phyloP scores from a whole-genome alignment of 2,797 vertebrate species.

The Labroides dimidiatus region DNA sequence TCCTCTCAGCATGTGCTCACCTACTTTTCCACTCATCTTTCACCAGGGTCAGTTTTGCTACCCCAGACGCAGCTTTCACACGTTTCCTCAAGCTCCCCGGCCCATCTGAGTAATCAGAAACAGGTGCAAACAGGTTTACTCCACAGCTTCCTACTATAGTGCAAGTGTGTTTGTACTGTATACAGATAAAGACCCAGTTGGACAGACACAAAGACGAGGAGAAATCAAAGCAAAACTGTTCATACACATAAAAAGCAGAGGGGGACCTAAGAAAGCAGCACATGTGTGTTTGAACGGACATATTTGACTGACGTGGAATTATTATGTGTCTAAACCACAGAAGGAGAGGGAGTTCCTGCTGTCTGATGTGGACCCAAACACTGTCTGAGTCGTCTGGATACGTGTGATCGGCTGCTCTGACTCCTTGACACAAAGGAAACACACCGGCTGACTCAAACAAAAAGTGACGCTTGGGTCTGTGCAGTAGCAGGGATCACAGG shows the following conservation, averaged over 20 bases:
- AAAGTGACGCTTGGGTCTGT: constrained; percentile 45
- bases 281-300: constrained; percentile 56
- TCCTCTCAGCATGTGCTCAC: constrained; percentile 36
- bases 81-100: constrained; percentile 71
- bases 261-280: constrained; percentile 32
- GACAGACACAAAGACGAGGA: constrained; percentile 23
- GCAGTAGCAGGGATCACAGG: constrained; percentile 66
- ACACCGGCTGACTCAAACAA: constrained; percentile 45
- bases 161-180: constrained; percentile 27
- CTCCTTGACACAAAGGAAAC: constrained; percentile 34
- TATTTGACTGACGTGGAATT: constrained; percentile 66
- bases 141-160: constrained; percentile 37
- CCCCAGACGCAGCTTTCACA: constrained; percentile 72
- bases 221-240: constrained; percentile 31
- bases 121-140: constrained; percentile 65
- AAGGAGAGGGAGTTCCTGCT: constrained; percentile 48
- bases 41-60: constrained; percentile 71
- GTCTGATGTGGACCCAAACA: constrained; percentile 68
- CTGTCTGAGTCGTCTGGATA: constrained; percentile 34
- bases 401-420: constrained; percentile 49
- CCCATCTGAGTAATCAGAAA: constrained; percentile 80
- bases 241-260: constrained; percentile 23
- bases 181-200: constrained; percentile 20
- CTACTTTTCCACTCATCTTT: constrained; percentile 76
- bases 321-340: constrained; percentile 70